phyloP scores from a whole-genome alignment of 2,797 vertebrate genomes.

The Trichosurus vulpecula region DNA sequence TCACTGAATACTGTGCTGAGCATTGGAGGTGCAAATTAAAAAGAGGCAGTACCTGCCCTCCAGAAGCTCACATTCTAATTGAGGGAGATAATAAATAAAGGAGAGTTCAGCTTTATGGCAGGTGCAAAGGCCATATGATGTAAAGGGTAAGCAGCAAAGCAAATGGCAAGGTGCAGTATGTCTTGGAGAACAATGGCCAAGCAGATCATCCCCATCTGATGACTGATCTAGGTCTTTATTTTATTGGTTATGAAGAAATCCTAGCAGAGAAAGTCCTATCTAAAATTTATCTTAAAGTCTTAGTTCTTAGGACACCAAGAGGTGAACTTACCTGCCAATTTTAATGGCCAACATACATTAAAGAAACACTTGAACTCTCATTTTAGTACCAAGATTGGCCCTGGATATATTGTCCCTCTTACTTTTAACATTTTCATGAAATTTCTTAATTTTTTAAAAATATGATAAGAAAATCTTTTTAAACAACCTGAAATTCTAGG shows the following conservation, averaged over 20 bases:
- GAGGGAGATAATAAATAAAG: background rate
- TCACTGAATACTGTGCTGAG: background rate
- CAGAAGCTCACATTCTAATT: background rate
- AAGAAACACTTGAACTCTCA: background rate
- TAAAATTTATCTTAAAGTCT: background rate
- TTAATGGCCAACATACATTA: background rate
- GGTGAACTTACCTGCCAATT: background rate
- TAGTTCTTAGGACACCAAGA: background rate
- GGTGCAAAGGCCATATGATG: background rate
- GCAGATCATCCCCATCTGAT: background rate
- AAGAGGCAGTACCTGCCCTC: background rate
- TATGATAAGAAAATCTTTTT: background rate
- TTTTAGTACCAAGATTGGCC: background rate
- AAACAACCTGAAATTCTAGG: conserved; percentile 12
- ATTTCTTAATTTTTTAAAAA: background rate
- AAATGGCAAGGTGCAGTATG: background rate
- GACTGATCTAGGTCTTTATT: background rate
- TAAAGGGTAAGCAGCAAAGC: background rate
- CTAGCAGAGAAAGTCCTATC: background rate
- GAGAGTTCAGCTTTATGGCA: background rate
- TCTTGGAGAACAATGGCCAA: background rate
- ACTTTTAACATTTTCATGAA: background rate
- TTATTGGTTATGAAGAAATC: background rate
- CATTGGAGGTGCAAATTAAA: background rate
- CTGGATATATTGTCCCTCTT: background rate